phyloP scores from a whole-genome alignment of 1,140 invertebrate genomes.

The Drosophila persimilis region DNA sequence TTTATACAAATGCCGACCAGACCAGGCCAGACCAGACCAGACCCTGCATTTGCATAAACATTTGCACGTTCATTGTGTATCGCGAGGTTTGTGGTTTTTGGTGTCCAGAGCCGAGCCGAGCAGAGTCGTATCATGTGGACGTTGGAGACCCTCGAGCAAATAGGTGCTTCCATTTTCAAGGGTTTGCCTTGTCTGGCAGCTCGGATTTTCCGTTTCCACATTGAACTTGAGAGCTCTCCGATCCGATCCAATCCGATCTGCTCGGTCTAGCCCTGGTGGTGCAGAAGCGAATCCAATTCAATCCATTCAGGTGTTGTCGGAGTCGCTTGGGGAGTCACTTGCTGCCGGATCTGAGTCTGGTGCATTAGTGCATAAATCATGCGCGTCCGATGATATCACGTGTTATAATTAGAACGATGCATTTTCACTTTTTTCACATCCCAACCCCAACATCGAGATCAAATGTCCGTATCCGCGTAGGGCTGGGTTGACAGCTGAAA shows the following conservation, averaged over 20 bases:
- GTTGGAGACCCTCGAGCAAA: not conserved
- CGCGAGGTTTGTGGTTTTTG: constrained; percentile 56
- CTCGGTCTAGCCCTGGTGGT: not conserved
- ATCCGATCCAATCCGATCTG: constrained; percentile 6
- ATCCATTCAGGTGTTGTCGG: constrained; percentile 41
- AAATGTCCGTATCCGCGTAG: constrained; percentile 20
- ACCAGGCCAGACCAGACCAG: not conserved
- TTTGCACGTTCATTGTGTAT: constrained; percentile 28
- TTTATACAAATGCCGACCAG: constrained; percentile 40
- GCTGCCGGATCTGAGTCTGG: constrained; percentile 40
- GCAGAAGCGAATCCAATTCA: constrained; percentile 16
- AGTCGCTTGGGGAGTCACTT: constrained; percentile 11
- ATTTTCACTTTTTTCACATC: constrained; percentile 73
- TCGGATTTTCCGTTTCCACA: constrained; percentile 65
- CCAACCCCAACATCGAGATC: constrained; percentile 12
- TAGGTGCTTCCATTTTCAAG: constrained; percentile 72
- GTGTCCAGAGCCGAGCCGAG: constrained; percentile 39
- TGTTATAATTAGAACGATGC: constrained; percentile 76
- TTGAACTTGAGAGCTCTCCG: constrained; percentile 72
- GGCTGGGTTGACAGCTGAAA: constrained; percentile 59
- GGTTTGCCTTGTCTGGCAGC: constrained; percentile 74
- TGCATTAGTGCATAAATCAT: constrained; percentile 61
- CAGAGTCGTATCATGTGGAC: constrained; percentile 31
- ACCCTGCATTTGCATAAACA: constrained; percentile 50
- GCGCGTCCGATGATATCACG: constrained; percentile 70